Conservation (phyloP, 2,888 invertebrate genomes). For the Drosophila nr. medialis region DNA sequence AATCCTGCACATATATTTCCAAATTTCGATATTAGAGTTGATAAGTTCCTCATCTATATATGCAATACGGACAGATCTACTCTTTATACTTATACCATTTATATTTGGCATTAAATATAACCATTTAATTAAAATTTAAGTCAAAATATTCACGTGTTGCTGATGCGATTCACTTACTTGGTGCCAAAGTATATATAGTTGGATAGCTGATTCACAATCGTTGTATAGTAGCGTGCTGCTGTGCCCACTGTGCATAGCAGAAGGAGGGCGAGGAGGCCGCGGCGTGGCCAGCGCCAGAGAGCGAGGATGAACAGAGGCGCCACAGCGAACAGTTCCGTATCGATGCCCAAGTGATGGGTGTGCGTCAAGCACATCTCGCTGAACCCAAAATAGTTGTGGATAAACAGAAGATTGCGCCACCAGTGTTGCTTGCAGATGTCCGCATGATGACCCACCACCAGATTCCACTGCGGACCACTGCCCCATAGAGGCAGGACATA, state of each 20-base stretch:
- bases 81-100: not conserved
- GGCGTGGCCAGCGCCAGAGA: slow-evolving; percentile 88
- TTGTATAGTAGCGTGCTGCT: slow-evolving; percentile 87
- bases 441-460: slow-evolving; percentile 88
- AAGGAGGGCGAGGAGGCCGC: slow-evolving; percentile 85
- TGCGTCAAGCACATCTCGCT: slow-evolving; percentile 90
- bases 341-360: slow-evolving; percentile 90
- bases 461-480: slow-evolving; percentile 89
- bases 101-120: not conserved
- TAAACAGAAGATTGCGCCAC: slow-evolving; percentile 90
- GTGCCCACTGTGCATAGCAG: slow-evolving; percentile 86
- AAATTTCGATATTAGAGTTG: not conserved
- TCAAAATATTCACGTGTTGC: not conserved
- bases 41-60: not conserved
- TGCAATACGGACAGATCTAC: not conserved
- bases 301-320: slow-evolving; percentile 87
- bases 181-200: slow-evolving; percentile 89
- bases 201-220: slow-evolving; percentile 87
- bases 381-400: slow-evolving; percentile 90
- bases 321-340: slow-evolving; percentile 88
- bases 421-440: slow-evolving; percentile 89
- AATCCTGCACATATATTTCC: not conserved
- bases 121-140: no score
- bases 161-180: slow-evolving; percentile 86
- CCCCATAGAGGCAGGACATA: slow-evolving; percentile 87